phyloP scores from a whole-genome alignment of 2,113 vertebrate genomes.

The Mionectes macconnelli region DNA sequence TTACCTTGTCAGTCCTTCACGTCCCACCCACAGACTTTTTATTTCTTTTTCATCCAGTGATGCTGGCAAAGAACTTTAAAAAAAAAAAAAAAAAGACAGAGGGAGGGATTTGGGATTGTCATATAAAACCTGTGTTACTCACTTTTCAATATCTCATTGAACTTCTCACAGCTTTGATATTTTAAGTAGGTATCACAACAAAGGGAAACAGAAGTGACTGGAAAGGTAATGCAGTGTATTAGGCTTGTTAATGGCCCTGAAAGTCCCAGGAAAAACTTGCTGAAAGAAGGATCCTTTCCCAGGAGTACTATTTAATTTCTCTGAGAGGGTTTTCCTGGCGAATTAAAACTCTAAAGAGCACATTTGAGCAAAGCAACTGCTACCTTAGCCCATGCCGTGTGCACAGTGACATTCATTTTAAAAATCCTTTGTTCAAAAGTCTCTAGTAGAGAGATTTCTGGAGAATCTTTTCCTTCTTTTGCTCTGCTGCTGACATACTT shows the following conservation, averaged over 20 bases:
- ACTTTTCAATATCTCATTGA: slow-evolving; percentile 92
- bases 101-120: slow-evolving; percentile 80
- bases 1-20: slow-evolving; percentile 75
- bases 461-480: background rate
- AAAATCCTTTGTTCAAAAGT: background rate
- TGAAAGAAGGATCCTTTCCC: slow-evolving; percentile 78
- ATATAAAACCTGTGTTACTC: slow-evolving; percentile 89
- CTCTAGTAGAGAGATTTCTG: background rate
- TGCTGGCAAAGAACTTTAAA: slow-evolving; percentile 65
- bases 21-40: slow-evolving; percentile 80
- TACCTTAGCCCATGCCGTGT: background rate
- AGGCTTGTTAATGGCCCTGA: slow-evolving; percentile 74
- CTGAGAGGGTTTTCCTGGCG: slow-evolving; percentile 70
- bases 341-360: slow-evolving; percentile 61
- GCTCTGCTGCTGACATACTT: background rate
- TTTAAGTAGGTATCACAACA: slow-evolving; percentile 90
- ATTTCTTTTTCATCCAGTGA: slow-evolving; percentile 79
- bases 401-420: background rate
- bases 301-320: slow-evolving; percentile 85
- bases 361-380: background rate
- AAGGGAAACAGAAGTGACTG: slow-evolving; percentile 78
- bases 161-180: slow-evolving; percentile 87
- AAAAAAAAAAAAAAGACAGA: slow-evolving; percentile 3
- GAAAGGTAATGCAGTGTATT: slow-evolving; percentile 77
- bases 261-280: slow-evolving; percentile 70